Evolutionary conservation across 92 coral and sea anemone genomes (phyloP), one percentile per base, ranked within the genome.

Genomic region (Phymanthus crucifer): DNA sequence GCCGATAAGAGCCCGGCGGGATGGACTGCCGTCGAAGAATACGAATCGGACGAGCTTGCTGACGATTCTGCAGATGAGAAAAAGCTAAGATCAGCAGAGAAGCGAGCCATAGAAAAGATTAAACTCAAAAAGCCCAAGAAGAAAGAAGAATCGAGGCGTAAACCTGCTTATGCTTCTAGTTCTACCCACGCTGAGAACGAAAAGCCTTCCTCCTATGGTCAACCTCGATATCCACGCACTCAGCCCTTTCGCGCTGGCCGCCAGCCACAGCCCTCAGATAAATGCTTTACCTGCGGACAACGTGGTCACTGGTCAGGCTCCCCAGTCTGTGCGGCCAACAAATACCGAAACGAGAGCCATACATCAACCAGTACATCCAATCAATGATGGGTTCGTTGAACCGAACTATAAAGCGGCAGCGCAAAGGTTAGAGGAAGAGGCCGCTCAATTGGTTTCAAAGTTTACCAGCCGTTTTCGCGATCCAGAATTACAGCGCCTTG

Each of bases 1-100:
- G 89, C 85, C 11, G 81, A 66, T 72, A 85, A 79, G 46, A 85
- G 89, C 71, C 83, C 87, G 54, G 83, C 83, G 40, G 71, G 83
- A 40, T 83, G 87, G 87, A 69, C 78, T 40, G 84, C 84, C 27
- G 84, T 78, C 24, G 85, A 64, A 27, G 84, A 77, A 65, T 84
- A 67, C 40, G 83, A 84, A 64, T 84, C 88, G n/a, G 79, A 84
- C 45, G 84, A 84, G 21, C 40, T 78, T 14, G 88, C 88, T 23
- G 74, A 78, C 21, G 47, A 78, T 54, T 78, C 84, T 14, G 80
- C 78, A 32, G 88, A 77, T 57, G 77, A 83, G 68, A 83, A 83
- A 70, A 83, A 83, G 70, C 82, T 83, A 11, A 73, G 82, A 21
- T 61, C 87, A 17, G 82, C 83, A 33, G 84, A 84, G 40, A 84